phyloP scores from a whole-genome alignment of 2,888 invertebrate species.

The Drosophila recens region DNA sequence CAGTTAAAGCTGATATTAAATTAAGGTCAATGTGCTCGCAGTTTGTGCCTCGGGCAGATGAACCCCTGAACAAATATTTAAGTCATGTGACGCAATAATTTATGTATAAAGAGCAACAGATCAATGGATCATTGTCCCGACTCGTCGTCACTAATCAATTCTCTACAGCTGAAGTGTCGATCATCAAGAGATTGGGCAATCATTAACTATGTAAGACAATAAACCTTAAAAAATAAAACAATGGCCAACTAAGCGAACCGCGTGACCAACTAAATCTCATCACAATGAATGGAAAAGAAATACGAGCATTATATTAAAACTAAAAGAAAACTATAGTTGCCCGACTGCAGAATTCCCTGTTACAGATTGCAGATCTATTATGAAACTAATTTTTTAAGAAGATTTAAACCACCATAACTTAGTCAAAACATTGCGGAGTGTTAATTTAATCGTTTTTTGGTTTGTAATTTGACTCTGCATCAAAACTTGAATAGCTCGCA shows the following conservation, averaged over 20 bases:
- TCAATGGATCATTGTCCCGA: conserved; percentile 31
- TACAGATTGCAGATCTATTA: no score
- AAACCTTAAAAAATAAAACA: conserved; percentile 31
- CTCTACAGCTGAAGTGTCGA: conserved; percentile 34
- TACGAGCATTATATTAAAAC: neutral
- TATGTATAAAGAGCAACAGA: conserved; percentile 57
- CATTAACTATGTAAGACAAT: conserved; percentile 46
- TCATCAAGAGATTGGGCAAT: conserved; percentile 61
- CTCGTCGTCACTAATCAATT: conserved; percentile 49
- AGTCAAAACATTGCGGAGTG: no score
- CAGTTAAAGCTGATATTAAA: conserved; percentile 22
- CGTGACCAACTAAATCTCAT: conserved; percentile 40
- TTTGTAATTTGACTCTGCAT: no score
- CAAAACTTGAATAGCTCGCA: no score
- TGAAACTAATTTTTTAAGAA: neutral
- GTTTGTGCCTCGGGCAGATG: conserved; percentile 1
- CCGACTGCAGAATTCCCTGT: conserved; percentile 10
- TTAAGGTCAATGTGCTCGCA: conserved; percentile 60
- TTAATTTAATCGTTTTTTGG: no score
- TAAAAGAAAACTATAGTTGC: neutral
- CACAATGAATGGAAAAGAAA: conserved; percentile 18
- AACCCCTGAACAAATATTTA: neutral
- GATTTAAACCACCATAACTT: no score
- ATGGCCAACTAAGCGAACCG: conserved; percentile 33
- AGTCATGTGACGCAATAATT: conserved; percentile 57